phyloP scores from a whole-genome alignment of 1,140 invertebrate genomes.

The Thalassaphorura encarpata region DNA sequence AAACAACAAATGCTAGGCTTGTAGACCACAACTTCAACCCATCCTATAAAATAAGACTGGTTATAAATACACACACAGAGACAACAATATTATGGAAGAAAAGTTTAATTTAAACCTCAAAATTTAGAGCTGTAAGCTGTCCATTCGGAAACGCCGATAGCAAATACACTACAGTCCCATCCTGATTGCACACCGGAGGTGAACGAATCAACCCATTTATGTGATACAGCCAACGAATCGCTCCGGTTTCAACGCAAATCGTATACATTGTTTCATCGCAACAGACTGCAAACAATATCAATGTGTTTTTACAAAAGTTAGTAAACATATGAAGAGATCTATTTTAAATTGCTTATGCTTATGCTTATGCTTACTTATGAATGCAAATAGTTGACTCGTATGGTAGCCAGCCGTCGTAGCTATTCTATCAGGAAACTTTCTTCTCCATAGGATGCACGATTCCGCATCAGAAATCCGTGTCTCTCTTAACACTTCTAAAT shows the following conservation, averaged over 20 bases:
- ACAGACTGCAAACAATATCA: background rate
- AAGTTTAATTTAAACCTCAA: too few relatives aligned
- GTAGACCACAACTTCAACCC: too few relatives aligned
- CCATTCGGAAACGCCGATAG: too few relatives aligned
- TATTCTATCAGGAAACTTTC: slow-evolving; percentile 1
- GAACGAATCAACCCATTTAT: too few relatives aligned
- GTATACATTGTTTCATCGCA: background rate
- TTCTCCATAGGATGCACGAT: background rate
- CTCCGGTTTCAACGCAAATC: background rate
- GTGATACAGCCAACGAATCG: too few relatives aligned
- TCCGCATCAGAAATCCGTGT: background rate
- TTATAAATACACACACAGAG: too few relatives aligned
- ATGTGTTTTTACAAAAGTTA: background rate
- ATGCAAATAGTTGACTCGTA: background rate
- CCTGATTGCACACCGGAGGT: too few relatives aligned
- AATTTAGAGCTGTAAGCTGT: too few relatives aligned
- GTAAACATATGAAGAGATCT: background rate
- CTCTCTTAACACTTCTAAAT: background rate
- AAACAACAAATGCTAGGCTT: too few relatives aligned
- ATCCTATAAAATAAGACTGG: too few relatives aligned
- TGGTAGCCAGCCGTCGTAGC: background rate
- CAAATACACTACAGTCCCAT: too few relatives aligned
- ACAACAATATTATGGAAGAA: too few relatives aligned
- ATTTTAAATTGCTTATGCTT: background rate
- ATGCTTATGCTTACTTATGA: background rate